Base-by-base conservation (phyloP, 1,140 invertebrate species). In the Gryon sp. region DNA sequence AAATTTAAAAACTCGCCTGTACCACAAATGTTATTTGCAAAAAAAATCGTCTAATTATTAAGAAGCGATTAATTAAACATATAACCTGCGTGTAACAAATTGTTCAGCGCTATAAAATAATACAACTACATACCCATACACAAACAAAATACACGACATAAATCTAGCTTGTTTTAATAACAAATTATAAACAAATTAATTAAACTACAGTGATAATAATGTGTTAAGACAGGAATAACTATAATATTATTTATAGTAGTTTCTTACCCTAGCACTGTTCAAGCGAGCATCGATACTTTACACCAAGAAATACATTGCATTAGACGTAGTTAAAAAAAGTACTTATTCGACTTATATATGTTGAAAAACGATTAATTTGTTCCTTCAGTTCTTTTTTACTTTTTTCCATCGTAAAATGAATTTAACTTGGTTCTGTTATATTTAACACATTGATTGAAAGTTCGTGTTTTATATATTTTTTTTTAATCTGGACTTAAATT, bases 151-250 rank as follows among this genome's bases (percentile, higher is more conserved):
- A 24, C 24, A 48, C 28, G 12, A 43, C 0, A 40, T 22, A 41
- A 53, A 38, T 19, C 9, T 55, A 72, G 48, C 66, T 70, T 60
- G 38, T 55, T 55, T 46, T 41, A 40, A n/a, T n/a, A n/a, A n/a
- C 7, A 24, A 48, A 62, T 11, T 48, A 26, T 62, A 52, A 59
- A 34, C 43, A 26, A 65, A 30, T 60, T 60, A 59, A 26, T 45
- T 32, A 26, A 55, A 36, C 11, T 28, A 40, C 14, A n/a, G n/a
- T n/a, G n/a, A n/a, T 46, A 72, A 62, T 11, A 55, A 50, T 11
- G 59, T 73, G 59, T 59, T 73, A 72, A 55, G 48, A 62, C 48
- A 55, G 68, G 32, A 62, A 60, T 46, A 72, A 72, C 57, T 72
- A 72, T 41, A 57, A 57, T 40, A 20, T 22, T 12, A 45, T 30